Percentiles rank a stretch among this genome's conserved stretches.
phyloP scores from a whole-genome alignment of 2,113 vertebrate species.

The Onychostruthus taczanowskii region DNA sequence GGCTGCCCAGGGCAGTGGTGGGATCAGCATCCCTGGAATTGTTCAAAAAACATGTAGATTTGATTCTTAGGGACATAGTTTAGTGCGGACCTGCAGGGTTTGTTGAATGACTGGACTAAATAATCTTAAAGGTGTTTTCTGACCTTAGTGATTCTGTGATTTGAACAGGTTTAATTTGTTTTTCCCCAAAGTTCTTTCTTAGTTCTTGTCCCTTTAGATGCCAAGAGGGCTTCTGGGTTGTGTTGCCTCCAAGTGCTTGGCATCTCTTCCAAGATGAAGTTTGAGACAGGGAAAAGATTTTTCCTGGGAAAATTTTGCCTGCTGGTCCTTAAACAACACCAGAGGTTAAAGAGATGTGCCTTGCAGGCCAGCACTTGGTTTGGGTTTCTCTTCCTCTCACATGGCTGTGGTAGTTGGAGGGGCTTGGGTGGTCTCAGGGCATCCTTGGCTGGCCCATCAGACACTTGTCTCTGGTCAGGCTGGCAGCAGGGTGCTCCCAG shows the following conservation, averaged over 20 bases:
- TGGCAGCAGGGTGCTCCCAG: neutral
- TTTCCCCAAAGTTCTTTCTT: neutral
- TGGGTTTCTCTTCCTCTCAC: neutral
- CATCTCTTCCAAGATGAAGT: neutral
- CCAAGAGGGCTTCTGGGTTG: neutral
- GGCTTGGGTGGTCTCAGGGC: neutral
- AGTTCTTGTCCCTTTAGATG: neutral
- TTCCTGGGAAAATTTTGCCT: neutral
- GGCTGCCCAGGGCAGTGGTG: neutral
- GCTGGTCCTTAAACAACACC: neutral
- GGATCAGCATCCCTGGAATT: neutral
- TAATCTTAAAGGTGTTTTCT: neutral
- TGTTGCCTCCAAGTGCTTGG: neutral
- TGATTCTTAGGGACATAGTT: neutral
- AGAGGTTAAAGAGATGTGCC: neutral
- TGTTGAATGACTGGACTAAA: neutral
- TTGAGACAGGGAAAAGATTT: neutral
- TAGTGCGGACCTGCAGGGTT: neutral
- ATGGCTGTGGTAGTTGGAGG: neutral
- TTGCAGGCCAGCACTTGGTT: neutral
- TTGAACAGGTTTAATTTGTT: neutral
- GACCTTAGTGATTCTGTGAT: neutral
- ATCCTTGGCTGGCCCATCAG: neutral
- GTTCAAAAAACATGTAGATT: neutral
- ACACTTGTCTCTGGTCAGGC: neutral